Percentiles rank a stretch among this genome's conserved stretches.
phyloP scores from a whole-genome alignment of 1,140 invertebrate species.

The Pentalonia nigronervosa region DNA sequence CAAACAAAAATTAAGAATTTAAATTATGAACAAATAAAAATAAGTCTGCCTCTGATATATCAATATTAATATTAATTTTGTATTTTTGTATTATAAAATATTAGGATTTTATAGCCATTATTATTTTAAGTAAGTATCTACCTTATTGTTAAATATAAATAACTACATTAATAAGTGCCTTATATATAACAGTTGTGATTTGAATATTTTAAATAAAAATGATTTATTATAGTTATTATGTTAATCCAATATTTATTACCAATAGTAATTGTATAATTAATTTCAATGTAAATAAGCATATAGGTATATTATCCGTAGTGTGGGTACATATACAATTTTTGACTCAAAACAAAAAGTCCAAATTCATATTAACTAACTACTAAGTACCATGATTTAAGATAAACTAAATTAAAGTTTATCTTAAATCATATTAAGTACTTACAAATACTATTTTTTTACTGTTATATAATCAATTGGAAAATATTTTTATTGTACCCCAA shows the following conservation, averaged over 20 bases:
- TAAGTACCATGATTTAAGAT: too few relatives aligned
- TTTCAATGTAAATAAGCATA: not conserved
- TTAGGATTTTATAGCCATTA: not conserved
- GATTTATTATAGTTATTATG: not conserved
- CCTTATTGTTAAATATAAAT: not conserved
- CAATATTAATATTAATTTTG: slow-evolving; percentile 43
- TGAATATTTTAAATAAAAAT: slow-evolving; percentile 12
- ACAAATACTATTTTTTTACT: too few relatives aligned
- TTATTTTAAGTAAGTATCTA: slow-evolving; percentile 22
- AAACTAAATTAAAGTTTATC: too few relatives aligned
- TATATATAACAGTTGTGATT: slow-evolving; percentile 46
- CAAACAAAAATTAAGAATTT: slow-evolving; percentile 32
- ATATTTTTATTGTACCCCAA: too few relatives aligned
- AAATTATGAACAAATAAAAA: slow-evolving; percentile 19
- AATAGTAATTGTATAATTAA: not conserved
- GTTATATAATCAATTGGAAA: too few relatives aligned
- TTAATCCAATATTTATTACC: not conserved
- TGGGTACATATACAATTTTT: not conserved
- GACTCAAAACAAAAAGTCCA: not conserved
- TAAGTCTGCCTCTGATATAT: slow-evolving; percentile 37
- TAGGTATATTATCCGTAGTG: not conserved
- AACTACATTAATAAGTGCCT: not conserved
- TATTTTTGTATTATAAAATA: slow-evolving; percentile 55
- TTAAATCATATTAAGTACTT: too few relatives aligned
- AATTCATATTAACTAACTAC: not conserved